These are phyloP conservation scores for Danio tinwini DNA, from an alignment of 2,797 vertebrate species.

Conservation along the genomic window DNA sequence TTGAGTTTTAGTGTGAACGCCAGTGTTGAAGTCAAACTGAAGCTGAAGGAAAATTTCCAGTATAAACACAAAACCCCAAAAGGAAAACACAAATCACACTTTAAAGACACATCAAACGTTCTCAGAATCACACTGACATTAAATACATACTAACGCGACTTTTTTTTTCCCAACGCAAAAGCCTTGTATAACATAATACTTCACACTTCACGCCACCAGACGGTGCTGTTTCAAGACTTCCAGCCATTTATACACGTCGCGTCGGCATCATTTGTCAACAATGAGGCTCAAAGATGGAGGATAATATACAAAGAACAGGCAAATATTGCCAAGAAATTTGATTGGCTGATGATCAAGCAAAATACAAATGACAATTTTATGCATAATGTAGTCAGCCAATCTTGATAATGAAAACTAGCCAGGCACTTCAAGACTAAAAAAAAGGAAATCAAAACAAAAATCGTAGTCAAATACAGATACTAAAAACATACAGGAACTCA, in stretches of 20 bases:
- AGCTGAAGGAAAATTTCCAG: conserved; percentile 56
- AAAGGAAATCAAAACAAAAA: conserved; percentile 31
- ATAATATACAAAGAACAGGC: conserved; percentile 55
- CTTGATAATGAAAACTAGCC: conserved; percentile 32
- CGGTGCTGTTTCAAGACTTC: conserved; percentile 47
- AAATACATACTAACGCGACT: conserved; percentile 26
- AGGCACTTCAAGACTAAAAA: conserved; percentile 52
- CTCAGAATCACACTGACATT: conserved; percentile 43
- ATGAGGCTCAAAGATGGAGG: conserved; percentile 46
- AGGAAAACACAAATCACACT: conserved; percentile 52
- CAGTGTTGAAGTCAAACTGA: conserved; percentile 46
- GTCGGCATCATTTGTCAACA: conserved; percentile 32
- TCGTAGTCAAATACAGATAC: conserved; percentile 6
- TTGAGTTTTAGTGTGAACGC: conserved; percentile 55
- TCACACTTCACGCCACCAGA: conserved; percentile 50
- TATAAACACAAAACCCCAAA: conserved; percentile 52
- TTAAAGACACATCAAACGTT: conserved; percentile 42
- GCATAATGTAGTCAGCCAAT: conserved; percentile 40
- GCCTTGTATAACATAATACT: conserved; percentile 49
- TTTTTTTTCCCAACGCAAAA: conserved; percentile 13
- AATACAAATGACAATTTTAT: conserved; percentile 43
- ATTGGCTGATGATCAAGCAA: conserved; percentile 49
- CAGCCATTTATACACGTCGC: conserved; percentile 22
- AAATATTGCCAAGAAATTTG: conserved; percentile 63
- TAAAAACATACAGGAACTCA: conserved; percentile 58